phyloP scores from a whole-genome alignment of 2,797 vertebrate genomes.

The Epinephelus coioides region DNA sequence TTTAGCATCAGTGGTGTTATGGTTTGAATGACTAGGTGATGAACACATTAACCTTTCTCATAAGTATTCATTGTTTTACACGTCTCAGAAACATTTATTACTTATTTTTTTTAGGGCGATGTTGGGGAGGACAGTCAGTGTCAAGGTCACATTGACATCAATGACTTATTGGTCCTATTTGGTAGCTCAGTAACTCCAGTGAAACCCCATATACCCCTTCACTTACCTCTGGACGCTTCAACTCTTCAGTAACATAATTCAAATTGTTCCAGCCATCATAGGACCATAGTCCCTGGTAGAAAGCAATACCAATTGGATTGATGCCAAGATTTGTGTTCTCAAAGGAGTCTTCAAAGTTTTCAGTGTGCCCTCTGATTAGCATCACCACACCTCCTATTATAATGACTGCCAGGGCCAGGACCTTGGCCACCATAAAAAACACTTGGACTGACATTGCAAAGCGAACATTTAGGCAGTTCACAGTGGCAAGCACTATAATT shows the following conservation, averaged over 20 bases:
- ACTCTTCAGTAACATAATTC: conserved; percentile 90
- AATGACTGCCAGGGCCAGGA: conserved; percentile 86
- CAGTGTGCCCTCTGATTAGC: conserved; percentile 81
- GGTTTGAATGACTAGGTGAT: background rate
- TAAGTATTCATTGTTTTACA: background rate
- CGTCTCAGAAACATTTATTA: background rate
- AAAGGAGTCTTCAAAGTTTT: conserved; percentile 87
- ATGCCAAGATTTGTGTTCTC: conserved; percentile 83
- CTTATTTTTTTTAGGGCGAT: background rate
- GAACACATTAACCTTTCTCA: background rate
- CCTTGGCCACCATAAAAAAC: conserved; percentile 87
- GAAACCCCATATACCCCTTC: background rate
- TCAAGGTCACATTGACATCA: background rate
- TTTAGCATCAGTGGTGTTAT: background rate
- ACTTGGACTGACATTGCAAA: conserved; percentile 86
- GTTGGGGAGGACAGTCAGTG: too few species aligned
- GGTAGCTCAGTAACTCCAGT: background rate
- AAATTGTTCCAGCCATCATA: conserved; percentile 94
- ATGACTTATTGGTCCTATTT: background rate
- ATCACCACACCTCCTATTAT: conserved; percentile 85
- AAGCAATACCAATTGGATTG: conserved; percentile 86
- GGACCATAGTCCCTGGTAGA: conserved; percentile 94
- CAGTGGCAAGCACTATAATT: conserved; percentile 82
- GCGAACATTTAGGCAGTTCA: conserved; percentile 90
- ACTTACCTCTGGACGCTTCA: conserved; percentile 90